Percentiles rank a stretch among this genome's conserved stretches.
Conservation (phyloP, 1,140 invertebrate genomes). For the Mamestra configurata region DNA sequence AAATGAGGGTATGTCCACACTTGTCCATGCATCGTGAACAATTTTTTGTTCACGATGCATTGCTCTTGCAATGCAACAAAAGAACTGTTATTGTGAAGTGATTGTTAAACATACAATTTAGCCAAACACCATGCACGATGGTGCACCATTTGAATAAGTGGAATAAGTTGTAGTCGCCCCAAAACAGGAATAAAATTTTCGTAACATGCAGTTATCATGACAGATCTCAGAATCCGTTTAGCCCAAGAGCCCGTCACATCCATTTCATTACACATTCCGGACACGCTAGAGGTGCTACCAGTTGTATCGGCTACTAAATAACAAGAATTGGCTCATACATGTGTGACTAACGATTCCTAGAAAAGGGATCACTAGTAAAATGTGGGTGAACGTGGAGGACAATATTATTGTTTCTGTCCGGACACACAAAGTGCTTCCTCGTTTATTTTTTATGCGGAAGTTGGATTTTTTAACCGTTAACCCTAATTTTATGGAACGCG, state of each 20-base stretch:
- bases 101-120: background rate
- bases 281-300: conserved; percentile 44
- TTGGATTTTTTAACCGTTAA: background rate
- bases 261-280: conserved; percentile 28
- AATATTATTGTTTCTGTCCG: conserved; percentile 28
- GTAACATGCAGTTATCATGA: conserved; percentile 10
- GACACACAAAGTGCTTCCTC: conserved; percentile 15
- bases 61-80: background rate
- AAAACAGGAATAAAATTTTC: too few relatives aligned
- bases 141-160: background rate
- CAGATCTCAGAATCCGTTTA: conserved; percentile 1
- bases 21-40: background rate
- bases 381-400: background rate
- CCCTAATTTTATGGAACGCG: background rate
- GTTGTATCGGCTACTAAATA: conserved; percentile 50
- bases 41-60: too few relatives aligned
- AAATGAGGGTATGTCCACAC: background rate
- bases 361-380: conserved; percentile 16
- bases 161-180: too few relatives aligned
- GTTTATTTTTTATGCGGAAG: background rate
- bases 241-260: background rate
- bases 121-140: too few relatives aligned
- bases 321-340: conserved; percentile 41
- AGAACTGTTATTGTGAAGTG: background rate
- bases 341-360: conserved; percentile 38